Percentiles rank a stretch among this genome's conserved stretches.
Evolutionary conservation across 2,113 vertebrate genomes (phyloP).

Genomic region (Pardalotus punctatus): DNA sequence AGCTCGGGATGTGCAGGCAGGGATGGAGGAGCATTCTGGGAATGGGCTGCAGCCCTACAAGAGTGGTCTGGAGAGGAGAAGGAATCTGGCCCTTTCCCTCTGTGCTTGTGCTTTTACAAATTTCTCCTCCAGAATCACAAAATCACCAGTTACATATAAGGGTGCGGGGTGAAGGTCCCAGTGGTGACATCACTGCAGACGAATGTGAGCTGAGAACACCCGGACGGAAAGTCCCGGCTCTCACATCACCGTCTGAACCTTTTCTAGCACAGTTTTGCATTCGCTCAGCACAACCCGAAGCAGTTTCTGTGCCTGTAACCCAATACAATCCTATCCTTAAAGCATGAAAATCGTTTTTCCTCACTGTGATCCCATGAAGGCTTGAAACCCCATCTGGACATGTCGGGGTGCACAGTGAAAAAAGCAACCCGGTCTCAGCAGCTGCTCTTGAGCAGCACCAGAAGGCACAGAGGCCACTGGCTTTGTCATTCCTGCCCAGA

Average conservation of each 20-base stretch:
- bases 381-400: neutral
- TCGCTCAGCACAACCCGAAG: neutral
- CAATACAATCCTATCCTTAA: neutral
- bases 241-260: neutral
- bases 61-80: neutral
- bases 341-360: neutral
- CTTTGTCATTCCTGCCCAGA: neutral
- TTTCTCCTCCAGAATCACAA: neutral
- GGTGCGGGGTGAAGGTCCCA: neutral
- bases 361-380: neutral
- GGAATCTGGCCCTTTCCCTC: neutral
- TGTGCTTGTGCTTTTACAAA: neutral
- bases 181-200: neutral
- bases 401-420: neutral
- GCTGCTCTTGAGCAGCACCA: neutral
- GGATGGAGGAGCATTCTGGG: neutral
- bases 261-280: neutral
- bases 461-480: neutral
- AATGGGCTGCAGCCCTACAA: neutral
- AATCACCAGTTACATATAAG: neutral
- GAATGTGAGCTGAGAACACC: neutral
- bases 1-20: accelerated
- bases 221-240: neutral
- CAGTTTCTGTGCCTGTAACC: neutral
- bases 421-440: neutral